Percentiles rank a stretch among this genome's conserved stretches.
Conservation (phyloP, 2,888 invertebrate genomes). For the Drosophila nr. fundita region DNA sequence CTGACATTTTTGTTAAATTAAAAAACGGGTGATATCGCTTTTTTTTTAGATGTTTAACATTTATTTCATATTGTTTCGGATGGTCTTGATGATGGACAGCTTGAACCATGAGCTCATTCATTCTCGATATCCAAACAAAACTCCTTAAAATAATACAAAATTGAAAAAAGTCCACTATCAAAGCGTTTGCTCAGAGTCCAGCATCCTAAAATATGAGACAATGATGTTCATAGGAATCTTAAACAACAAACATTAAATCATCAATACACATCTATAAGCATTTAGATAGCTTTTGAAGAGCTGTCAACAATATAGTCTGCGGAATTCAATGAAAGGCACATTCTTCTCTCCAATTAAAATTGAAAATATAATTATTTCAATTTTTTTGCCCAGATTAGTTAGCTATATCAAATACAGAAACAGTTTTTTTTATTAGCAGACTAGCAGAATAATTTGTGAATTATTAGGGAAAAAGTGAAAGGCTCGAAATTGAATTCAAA, state of each 20-base stretch:
- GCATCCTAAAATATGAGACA: constrained; percentile 23
- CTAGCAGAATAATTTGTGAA: too few relatives aligned
- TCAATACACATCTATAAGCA: constrained; percentile 41
- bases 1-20: constrained; percentile 25
- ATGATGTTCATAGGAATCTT: constrained; percentile 20
- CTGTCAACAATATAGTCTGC: constrained; percentile 1
- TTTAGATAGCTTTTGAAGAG: constrained; percentile 7
- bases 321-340: not conserved
- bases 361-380: not conserved
- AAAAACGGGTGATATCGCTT: constrained; percentile 47
- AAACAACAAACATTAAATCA: constrained; percentile 37
- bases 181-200: constrained; percentile 24
- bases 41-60: constrained; percentile 68
- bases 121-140: constrained; percentile 18
- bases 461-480: not conserved
- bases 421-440: too few relatives aligned
- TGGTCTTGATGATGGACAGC: constrained; percentile 38
- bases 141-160: not conserved
- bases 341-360: not conserved
- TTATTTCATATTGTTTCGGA: constrained; percentile 60
- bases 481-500: not conserved
- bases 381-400: not conserved
- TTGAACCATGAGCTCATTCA: constrained; percentile 18
- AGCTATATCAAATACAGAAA: not conserved
- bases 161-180: not conserved